Base-by-base conservation (phyloP, 2,113 vertebrate genomes). In the Chloropsis cyanopogon region DNA sequence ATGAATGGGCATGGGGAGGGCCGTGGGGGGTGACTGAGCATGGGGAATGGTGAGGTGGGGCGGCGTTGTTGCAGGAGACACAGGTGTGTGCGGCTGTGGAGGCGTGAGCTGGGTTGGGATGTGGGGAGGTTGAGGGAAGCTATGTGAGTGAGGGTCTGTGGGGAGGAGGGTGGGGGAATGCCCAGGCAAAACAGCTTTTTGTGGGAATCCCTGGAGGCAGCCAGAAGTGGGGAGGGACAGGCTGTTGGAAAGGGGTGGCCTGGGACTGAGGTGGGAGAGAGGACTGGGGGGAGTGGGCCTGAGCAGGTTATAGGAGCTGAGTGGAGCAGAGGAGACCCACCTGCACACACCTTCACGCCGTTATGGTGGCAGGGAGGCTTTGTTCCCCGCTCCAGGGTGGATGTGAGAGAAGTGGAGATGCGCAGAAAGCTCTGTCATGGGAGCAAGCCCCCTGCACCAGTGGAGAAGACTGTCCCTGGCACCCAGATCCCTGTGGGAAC, bases 381-480 rank as follows among this genome's bases (percentile, higher is more conserved):
- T n/a, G 6, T 52, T 70, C 7, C 26, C 33, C 0, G 0, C 5
- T 8, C 6, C 1, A 39, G 11, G 10, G 19, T 35, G 21, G 3
- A 6, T 63, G 8, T 33, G 19, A 75, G 37, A 41, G 31, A 50
- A 77, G 12, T 4, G 3, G 39, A 63, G 23, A 31, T 0, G 0
- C 4, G 6, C 39, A 37, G 12, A 35, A 77, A 44, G 37, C 31
- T 52, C n/a, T 37, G 11, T 4, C 33, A 14, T 1, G 3, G 17
- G 52, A 10, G 1, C 49, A 23, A 53, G 10, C 12, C 3, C 1
- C 5, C 2, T 26, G 11, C 13, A 10, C 8, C 7, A 29, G 14
- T 2, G 2, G 33, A 26, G 23, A 50, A 28, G 6, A 19, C 47
- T 39, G 13, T 5, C 7, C 25, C 6, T 42, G 33, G 7, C 26